A percentile compares a stretch with the other conserved stretches of the same genome.
These are phyloP conservation scores for Sisor rabdophorus DNA, from an alignment of 2,113 vertebrate species.

Conservation along the genomic window DNA sequence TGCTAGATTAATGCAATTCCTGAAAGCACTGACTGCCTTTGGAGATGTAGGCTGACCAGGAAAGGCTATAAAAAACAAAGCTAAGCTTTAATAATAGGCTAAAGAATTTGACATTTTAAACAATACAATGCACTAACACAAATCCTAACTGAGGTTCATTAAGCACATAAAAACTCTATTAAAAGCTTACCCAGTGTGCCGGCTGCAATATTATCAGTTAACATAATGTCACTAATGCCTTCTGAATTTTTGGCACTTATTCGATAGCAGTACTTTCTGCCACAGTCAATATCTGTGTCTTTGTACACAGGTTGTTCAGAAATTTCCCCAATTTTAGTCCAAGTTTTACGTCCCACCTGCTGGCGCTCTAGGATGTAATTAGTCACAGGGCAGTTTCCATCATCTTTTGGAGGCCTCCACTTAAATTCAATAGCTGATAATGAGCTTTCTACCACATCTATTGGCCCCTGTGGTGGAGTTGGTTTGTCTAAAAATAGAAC, in stretches of 20 bases:
- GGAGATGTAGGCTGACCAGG: constrained; percentile 75
- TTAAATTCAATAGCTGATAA: constrained; percentile 69
- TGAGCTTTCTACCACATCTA: constrained; percentile 72
- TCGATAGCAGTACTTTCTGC: constrained; percentile 78
- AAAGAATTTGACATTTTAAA: no score
- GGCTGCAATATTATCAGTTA: constrained; percentile 75
- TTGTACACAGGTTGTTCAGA: constrained; percentile 66
- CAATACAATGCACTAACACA: no score
- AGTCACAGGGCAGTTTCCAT: constrained; percentile 73
- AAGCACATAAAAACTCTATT: not conserved
- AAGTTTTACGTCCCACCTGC: constrained; percentile 75
- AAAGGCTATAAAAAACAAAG: constrained; percentile 64
- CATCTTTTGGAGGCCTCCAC: constrained; percentile 80
- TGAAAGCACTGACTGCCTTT: constrained; percentile 72
- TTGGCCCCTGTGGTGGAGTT: constrained; percentile 75
- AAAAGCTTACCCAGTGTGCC: constrained; percentile 71
- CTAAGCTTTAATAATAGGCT: not conserved
- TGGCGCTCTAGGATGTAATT: constrained; percentile 76
- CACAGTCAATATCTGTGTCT: constrained; percentile 70
- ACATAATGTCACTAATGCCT: constrained; percentile 74
- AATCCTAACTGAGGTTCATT: not conserved
- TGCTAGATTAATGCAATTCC: constrained; percentile 69
- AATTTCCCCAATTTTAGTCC: constrained; percentile 73
- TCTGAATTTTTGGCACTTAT: constrained; percentile 76
- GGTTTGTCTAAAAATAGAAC: constrained; percentile 72